Evolutionary conservation across 2,797 vertebrate genomes (phyloP).

Genomic region (Streptopelia turtur): DNA sequence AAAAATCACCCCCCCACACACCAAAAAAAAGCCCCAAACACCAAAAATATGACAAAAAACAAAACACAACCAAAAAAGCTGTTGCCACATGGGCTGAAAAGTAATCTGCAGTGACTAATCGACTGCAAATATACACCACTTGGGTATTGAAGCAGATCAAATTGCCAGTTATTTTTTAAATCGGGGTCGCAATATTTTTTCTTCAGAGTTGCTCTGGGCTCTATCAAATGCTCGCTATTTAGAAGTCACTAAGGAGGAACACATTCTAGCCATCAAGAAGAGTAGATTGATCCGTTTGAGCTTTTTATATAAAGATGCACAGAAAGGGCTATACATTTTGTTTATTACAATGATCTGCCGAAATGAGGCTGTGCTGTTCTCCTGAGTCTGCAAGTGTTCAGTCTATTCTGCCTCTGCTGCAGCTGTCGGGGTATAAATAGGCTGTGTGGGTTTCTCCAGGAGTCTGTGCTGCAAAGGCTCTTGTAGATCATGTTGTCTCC

Average conservation of each 20-base stretch:
- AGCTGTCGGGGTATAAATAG: background rate
- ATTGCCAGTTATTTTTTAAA: constrained; percentile 48
- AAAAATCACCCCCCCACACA: too few species aligned
- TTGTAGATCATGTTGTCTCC: background rate
- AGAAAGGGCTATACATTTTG: background rate
- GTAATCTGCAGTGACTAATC: constrained; percentile 41
- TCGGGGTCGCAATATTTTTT: background rate
- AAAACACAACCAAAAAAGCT: background rate
- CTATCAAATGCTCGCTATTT: background rate
- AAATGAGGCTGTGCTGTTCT: background rate
- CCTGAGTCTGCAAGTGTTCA: background rate
- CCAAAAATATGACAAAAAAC: too few species aligned
- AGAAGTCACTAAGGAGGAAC: background rate
- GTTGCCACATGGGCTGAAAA: constrained; percentile 17
- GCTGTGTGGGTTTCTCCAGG: background rate
- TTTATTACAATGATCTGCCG: background rate
- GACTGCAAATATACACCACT: constrained; percentile 16
- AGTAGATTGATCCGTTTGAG: constrained; percentile 6
- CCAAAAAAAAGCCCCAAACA: too few species aligned
- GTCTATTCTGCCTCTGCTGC: background rate
- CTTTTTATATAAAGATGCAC: background rate
- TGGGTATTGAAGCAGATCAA: constrained; percentile 15
- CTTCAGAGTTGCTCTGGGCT: background rate
- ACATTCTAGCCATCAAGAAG: fast-evolving
- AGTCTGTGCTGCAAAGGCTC: background rate